These are phyloP conservation scores for Anoplolepis gracilipes DNA, from an alignment of 1,140 invertebrate genomes.

Conservation along the genomic window DNA sequence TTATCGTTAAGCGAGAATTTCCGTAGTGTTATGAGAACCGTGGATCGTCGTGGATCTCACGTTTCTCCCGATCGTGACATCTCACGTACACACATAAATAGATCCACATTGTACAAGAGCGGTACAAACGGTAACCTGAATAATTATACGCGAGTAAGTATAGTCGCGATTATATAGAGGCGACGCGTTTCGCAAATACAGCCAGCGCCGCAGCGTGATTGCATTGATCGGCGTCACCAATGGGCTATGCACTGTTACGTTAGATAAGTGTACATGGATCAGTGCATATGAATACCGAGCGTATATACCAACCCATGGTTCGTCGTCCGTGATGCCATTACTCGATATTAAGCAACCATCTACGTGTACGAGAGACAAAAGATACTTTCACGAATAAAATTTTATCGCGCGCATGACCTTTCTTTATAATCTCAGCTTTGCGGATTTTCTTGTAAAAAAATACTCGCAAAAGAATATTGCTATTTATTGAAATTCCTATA, in stretches of 20 bases:
- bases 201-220: constrained; percentile 11
- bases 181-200: constrained; percentile 51
- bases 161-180: constrained; percentile 16
- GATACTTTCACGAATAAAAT: not conserved
- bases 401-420: not conserved
- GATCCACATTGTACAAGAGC: not conserved
- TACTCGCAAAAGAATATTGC: not conserved
- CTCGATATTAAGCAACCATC: constrained; percentile 30
- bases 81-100: constrained; percentile 36
- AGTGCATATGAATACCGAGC: constrained; percentile 43
- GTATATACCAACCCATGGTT: not conserved
- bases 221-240: constrained; percentile 67
- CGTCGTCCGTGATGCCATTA: not conserved
- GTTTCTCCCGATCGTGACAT: constrained; percentile 40
- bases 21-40: constrained; percentile 30
- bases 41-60: constrained; percentile 43
- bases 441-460: not conserved
- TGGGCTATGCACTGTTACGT: constrained; percentile 45
- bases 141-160: constrained; percentile 56
- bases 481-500: not conserved
- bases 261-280: constrained; percentile 50
- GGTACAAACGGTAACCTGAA: constrained; percentile 28
- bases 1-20: constrained; percentile 54
- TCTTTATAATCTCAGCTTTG: not conserved
- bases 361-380: not conserved